Evolutionary conservation across 2,888 invertebrate genomes (phyloP).

Genomic region (Cantharis rufa): DNA sequence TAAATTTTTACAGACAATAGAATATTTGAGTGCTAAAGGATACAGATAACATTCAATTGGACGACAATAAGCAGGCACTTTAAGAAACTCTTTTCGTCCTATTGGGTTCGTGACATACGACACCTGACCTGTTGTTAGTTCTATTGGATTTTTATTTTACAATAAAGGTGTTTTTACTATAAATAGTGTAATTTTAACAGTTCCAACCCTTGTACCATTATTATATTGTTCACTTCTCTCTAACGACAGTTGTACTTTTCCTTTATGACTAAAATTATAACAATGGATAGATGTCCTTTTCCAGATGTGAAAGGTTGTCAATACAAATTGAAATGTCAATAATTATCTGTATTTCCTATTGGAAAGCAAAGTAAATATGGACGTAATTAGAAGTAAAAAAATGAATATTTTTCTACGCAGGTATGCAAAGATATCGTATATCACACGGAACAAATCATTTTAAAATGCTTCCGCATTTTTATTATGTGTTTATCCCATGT

Average conservation of each 20-base stretch:
- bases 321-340: neutral
- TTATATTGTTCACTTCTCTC: neutral
- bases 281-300: neutral
- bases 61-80: slow-evolving; percentile 46
- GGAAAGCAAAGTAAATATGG: neutral
- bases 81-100: slow-evolving; percentile 41
- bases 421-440: slow-evolving; percentile 40
- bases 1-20: neutral
- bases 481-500: slow-evolving; percentile 44
- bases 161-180: slow-evolving; percentile 18
- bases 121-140: slow-evolving; percentile 35
- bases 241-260: neutral
- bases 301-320: neutral
- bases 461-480: slow-evolving; percentile 45
- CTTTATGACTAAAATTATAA: neutral
- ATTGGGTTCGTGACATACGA: slow-evolving; percentile 34
- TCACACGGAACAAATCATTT: slow-evolving; percentile 40
- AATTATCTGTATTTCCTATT: neutral
- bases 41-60: slow-evolving; percentile 43
- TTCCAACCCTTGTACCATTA: slow-evolving; percentile 4
- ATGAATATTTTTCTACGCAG: neutral
- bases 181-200: slow-evolving; percentile 21
- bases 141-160: slow-evolving; percentile 23
- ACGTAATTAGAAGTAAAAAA: neutral
- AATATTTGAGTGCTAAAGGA: slow-evolving; percentile 36